These are phyloP conservation scores for Spea bombifrons DNA, from an alignment of 2,113 vertebrate species.

Conservation along the genomic window DNA sequence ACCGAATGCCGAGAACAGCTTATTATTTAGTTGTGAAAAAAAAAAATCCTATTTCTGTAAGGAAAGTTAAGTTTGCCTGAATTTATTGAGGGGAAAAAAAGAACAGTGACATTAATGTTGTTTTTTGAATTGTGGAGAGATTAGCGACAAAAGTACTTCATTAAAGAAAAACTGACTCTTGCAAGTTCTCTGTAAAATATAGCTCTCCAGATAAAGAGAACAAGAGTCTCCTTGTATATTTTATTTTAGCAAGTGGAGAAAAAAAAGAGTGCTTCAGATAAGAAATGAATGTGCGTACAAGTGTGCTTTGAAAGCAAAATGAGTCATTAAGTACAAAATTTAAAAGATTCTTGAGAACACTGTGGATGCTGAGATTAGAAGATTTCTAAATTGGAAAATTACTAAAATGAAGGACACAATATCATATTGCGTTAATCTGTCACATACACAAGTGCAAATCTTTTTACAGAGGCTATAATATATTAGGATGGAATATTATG, in stretches of 20 bases:
- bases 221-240: not conserved
- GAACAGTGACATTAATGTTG: constrained; percentile 12
- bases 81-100: constrained; percentile 6
- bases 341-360: constrained; percentile 29
- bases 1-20: constrained; percentile 34
- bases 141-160: constrained; percentile 13
- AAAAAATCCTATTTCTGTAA: constrained; percentile 16
- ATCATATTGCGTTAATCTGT: not conserved
- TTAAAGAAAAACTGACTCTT: constrained; percentile 40
- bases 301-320: constrained; percentile 15
- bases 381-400: constrained; percentile 15
- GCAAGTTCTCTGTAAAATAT: constrained; percentile 8
- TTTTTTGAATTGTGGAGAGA: constrained; percentile 14
- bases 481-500: not conserved
- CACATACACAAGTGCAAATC: not conserved
- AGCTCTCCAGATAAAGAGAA: not conserved
- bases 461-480: not conserved
- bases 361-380: constrained; percentile 19
- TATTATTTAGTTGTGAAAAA: constrained; percentile 29
- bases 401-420: constrained; percentile 1
- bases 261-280: not conserved
- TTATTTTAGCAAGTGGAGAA: not conserved
- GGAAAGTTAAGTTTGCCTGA: constrained; percentile 9
- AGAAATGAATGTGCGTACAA: not conserved
- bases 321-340: constrained; percentile 33